Base-by-base conservation (phyloP, 2,888 invertebrate species). In the Coronaproctus castanopsis region DNA sequence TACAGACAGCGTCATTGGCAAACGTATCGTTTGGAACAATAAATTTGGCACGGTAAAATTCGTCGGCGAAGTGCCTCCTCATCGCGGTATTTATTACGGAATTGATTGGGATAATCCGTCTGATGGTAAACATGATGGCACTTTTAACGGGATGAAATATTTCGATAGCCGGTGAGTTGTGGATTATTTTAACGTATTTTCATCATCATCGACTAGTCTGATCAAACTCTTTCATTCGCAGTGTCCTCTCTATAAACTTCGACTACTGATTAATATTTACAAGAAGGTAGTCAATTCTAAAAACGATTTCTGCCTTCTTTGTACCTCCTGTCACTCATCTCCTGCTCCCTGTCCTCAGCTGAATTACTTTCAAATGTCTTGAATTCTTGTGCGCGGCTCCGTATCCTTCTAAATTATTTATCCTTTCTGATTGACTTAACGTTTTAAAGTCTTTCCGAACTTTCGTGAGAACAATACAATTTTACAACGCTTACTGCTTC, bases 101-200 rank as follows among this genome's bases (percentile, higher is more conserved):
- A 80, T 97, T n/a, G 96, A 97, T 70, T 97, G 96, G 96, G 96
- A 97, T 71, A 83, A 91, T 67, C 77, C 80, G 2, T 73, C 75
- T 5, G 77, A 96, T 67, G 97, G 97, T 1, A 95, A 92, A 71
- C 96, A 97, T 70, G 82, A 91, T 75, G 97, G 97, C 0, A 78
- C 78, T 52, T 79, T 92, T 52, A 81, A 89, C 64, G 88, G 83
- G 54, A 74, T 79, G 54, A 78, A 80, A 64, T 96, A 95, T 72
- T 97, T 95, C 71, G 76, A 79, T 69, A 76, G 86, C 0, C 79
- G 79, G 79, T 79, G 70, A 67, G 55, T 60, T 36, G 60, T 52
- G 2, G 1, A 51, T 2, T 21, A 67, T 24, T 57, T 2, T 19
- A 20, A 57, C 18, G 18, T 57, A n/a, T 51, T 2, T 18, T 56